Evolutionary conservation across 2,113 vertebrate genomes (phyloP).

Genomic region (Meleagris gallopavo): DNA sequence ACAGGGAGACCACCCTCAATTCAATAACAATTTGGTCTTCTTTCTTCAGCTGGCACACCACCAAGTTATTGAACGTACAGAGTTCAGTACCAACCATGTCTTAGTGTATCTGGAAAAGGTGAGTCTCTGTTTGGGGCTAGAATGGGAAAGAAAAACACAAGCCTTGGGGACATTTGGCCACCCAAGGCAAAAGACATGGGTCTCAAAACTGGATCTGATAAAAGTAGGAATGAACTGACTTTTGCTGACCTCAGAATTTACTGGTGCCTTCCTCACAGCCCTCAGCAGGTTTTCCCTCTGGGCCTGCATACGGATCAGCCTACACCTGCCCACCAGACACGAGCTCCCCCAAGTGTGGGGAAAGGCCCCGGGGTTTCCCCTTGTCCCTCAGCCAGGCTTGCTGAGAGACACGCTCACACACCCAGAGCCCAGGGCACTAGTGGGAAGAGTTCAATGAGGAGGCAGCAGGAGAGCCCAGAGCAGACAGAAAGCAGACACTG

Average conservation of each 20-base stretch:
- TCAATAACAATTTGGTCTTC: neutral
- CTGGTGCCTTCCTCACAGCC: neutral
- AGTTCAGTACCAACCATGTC: conserved; percentile 25
- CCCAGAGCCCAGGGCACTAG: neutral
- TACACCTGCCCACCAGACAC: neutral
- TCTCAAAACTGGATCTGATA: neutral
- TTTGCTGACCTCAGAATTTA: neutral
- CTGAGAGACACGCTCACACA: neutral
- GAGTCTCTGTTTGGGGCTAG: fast-evolving
- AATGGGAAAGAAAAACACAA: neutral
- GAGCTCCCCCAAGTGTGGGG: neutral
- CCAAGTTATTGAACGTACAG: neutral
- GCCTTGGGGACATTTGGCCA: no score
- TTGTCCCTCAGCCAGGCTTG: neutral
- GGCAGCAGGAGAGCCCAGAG: neutral
- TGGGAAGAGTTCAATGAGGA: neutral
- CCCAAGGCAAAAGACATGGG: fast-evolving
- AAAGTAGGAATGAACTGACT: neutral
- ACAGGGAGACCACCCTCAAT: neutral
- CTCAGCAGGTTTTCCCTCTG: neutral
- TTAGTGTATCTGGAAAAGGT: conserved; percentile 54
- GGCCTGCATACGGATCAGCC: neutral
- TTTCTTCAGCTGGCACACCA: conserved; percentile 19
- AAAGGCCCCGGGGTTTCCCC: neutral
- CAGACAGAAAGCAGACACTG: neutral